phyloP scores from a whole-genome alignment of 2,888 invertebrate species.

The Troides helena region DNA sequence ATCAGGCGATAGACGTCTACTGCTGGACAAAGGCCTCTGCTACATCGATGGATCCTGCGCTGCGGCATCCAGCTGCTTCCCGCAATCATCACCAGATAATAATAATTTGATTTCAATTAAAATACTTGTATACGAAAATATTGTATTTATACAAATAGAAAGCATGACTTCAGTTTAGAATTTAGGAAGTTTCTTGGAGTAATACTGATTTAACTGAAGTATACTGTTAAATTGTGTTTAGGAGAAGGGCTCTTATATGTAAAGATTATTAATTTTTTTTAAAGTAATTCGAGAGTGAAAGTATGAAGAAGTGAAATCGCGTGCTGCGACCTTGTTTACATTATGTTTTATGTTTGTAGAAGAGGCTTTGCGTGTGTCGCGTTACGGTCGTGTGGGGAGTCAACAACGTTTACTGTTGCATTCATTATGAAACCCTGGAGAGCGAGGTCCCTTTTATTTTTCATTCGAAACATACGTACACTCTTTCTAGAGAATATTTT shows the following conservation, averaged over 20 bases:
- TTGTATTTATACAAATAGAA: too few relatives aligned
- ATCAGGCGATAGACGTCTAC: too few relatives aligned
- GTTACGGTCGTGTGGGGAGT: slow-evolving; percentile 13
- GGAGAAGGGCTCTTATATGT: not conserved
- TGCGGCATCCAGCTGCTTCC: too few relatives aligned
- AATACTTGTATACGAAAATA: too few relatives aligned
- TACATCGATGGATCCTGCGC: too few relatives aligned
- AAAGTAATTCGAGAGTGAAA: not conserved
- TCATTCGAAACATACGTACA: not conserved
- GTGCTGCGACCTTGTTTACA: slow-evolving; percentile 15
- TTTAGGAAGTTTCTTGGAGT: not conserved
- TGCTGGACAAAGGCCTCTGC: too few relatives aligned
- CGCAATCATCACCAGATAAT: too few relatives aligned
- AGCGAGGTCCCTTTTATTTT: slow-evolving; percentile 9
- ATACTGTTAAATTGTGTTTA: not conserved
- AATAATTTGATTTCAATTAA: too few relatives aligned
- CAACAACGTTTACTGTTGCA: slow-evolving; percentile 25
- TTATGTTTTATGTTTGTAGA: slow-evolving; percentile 17
- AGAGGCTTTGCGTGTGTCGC: not conserved
- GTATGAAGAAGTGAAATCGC: slow-evolving; percentile 7
- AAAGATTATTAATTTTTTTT: not conserved
- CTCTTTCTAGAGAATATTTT: not conserved
- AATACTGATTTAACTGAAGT: not conserved
- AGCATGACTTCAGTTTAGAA: too few relatives aligned
- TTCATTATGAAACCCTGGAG: slow-evolving; percentile 19